Base-by-base conservation (phyloP, 2,888 invertebrate species). In the Drosophila kambysellisi region DNA sequence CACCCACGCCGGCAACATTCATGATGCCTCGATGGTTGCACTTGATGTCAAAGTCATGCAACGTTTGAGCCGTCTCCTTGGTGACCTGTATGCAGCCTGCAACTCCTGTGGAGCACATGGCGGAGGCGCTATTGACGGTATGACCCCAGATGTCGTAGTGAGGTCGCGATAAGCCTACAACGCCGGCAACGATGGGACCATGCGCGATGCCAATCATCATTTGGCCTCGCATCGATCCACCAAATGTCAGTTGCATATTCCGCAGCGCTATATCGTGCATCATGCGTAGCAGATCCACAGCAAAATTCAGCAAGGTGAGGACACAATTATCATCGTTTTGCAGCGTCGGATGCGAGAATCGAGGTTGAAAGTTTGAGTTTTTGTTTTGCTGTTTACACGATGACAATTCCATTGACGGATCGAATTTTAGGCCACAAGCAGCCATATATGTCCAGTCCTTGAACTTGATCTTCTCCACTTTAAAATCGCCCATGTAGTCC, bases 401-500 rank as follows among this genome's bases (percentile, higher is more conserved):
- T 0, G 78, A 56, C 12, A 43, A 52, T 29, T 68, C 50, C 4
- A 60, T 37, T 15, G 43, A 32, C 12, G 63, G 35, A 4, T 64
- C 79, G 41, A 54, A 68, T 48, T 96, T 96, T 35, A 99, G 94
- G 0, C 99, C 99, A 90, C 98, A 97, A 0, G 98, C 99, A 3
- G 98, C 98, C 98, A 99, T 98, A 91, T 99, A 99, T 0, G 98
- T 99, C 95, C 97, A 97, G 69, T 98, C 98, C 37, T 98, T 98
- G 54, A 99, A 96, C 94, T 99, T 99, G 35, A 99, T 99, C 93
- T 99, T 99, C 92, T 99, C 99, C 5, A 99, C 96, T 88, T 96
- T 95, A 59, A 95, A 94, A 58, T 95, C 94, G 0, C 94, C 84
- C 2, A 74, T 84, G 41, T 94, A 94, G 0, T 94, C 93, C 37